phyloP scores from a whole-genome alignment of 2,797 vertebrate genomes.

The Hippoglossus hippoglossus region DNA sequence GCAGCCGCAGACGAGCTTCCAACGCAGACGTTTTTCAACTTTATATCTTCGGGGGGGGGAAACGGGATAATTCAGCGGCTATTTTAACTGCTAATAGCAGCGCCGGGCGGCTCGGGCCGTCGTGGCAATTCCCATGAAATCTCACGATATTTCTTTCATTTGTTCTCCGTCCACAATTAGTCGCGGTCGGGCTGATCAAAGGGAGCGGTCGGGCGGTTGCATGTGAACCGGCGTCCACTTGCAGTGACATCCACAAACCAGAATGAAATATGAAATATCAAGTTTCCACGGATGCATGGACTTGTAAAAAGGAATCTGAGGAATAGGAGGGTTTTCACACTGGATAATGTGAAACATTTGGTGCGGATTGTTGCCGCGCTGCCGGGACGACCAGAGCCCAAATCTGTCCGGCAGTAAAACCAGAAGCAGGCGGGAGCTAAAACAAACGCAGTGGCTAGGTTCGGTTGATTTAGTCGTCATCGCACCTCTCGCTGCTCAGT shows the following conservation, averaged over 20 bases:
- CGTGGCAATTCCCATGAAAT: conserved; percentile 99
- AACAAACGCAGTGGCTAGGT: conserved; percentile 82
- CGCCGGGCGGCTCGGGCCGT: conserved; percentile 86
- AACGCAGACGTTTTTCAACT: conserved; percentile 47
- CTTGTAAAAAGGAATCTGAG: conserved; percentile 99
- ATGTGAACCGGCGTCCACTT: conserved; percentile 98
- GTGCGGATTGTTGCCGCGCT: conserved; percentile 92
- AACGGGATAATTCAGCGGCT: conserved; percentile 82
- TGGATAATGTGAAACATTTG: conserved; percentile 99
- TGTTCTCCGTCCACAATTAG: conserved; percentile 99
- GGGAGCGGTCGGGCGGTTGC: conserved; percentile 88
- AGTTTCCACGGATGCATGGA: conserved; percentile 97
- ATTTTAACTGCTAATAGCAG: conserved; percentile 88
- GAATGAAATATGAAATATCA: conserved; percentile 99
- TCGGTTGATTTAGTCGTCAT: conserved; percentile 89
- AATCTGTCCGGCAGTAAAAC: conserved; percentile 90
- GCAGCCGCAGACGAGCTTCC: background rate
- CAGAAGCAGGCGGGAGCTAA: conserved; percentile 89
- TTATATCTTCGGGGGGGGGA: conserved; percentile 83
- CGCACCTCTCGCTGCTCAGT: conserved; percentile 59
- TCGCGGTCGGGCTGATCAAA: conserved; percentile 98
- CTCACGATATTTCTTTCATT: conserved; percentile 99
- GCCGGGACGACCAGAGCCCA: conserved; percentile 84
- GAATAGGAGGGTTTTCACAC: conserved; percentile 99
- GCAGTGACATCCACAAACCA: conserved; percentile 99